Conservation (phyloP, 1,140 invertebrate species). For the Cyphomyrmex costatus region DNA sequence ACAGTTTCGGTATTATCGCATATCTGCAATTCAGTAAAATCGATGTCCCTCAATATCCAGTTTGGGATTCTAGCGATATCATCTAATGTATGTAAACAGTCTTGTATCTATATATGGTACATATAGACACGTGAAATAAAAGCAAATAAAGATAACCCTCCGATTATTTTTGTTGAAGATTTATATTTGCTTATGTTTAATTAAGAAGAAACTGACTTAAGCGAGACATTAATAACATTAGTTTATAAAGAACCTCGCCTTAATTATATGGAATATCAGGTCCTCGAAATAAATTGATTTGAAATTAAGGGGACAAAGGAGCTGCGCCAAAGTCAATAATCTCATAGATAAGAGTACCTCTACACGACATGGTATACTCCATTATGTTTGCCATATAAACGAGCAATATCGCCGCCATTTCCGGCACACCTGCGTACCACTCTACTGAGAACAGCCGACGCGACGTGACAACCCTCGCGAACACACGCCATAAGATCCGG, state of each 20-base stretch:
- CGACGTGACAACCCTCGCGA: slow-evolving; percentile 44
- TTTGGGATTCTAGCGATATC: slow-evolving; percentile 24
- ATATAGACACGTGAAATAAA: background rate
- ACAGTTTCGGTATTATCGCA: slow-evolving; percentile 9
- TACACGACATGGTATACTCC: background rate
- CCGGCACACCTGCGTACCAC: slow-evolving; percentile 54
- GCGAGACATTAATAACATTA: no score
- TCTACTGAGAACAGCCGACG: slow-evolving; percentile 23
- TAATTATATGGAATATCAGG: no score
- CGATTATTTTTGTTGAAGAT: background rate
- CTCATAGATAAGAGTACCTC: slow-evolving; percentile 26
- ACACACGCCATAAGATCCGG: slow-evolving; percentile 34
- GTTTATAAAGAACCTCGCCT: no score
- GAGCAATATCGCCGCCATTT: slow-evolving; percentile 50
- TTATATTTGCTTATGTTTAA: background rate
- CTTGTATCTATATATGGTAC: background rate
- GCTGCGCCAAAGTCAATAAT: slow-evolving; percentile 40
- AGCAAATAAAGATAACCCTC: slow-evolving; percentile 10
- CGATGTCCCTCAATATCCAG: slow-evolving; percentile 42
- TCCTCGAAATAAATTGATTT: background rate
- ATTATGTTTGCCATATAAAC: slow-evolving; percentile 59
- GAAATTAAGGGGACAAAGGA: background rate
- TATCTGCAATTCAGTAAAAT: slow-evolving; percentile 38
- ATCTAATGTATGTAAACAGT: background rate
- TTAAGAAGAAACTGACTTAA: background rate